These are phyloP conservation scores for Plemyria rubiginata DNA, from an alignment of 2,888 invertebrate species.

Conservation along the genomic window DNA sequence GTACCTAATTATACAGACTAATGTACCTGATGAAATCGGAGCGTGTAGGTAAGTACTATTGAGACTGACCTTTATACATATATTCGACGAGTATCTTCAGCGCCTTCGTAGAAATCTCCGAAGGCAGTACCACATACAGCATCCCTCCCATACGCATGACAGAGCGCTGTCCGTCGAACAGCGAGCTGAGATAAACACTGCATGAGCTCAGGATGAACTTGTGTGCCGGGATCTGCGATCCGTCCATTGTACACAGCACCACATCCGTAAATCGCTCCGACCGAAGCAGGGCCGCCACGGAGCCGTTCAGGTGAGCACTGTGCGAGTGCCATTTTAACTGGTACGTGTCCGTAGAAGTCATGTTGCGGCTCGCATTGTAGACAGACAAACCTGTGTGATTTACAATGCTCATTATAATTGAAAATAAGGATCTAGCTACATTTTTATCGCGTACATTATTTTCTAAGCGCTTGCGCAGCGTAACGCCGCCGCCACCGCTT, in stretches of 20 bases:
- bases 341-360: slow-evolving; percentile 90
- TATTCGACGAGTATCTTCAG: slow-evolving; percentile 93
- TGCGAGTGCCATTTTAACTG: slow-evolving; percentile 96
- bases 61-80: slow-evolving; percentile 89
- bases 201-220: slow-evolving; percentile 93
- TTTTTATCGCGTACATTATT: background rate
- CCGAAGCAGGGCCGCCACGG: slow-evolving; percentile 90
- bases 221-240: slow-evolving; percentile 93
- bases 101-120: slow-evolving; percentile 92
- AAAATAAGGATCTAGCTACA: background rate
- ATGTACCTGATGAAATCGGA: too few species aligned
- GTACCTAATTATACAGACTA: too few species aligned
- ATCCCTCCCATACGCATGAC: slow-evolving; percentile 80
- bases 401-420: slow-evolving; percentile 4
- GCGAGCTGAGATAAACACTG: slow-evolving; percentile 82
- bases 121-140: slow-evolving; percentile 90
- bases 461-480: slow-evolving; percentile 20
- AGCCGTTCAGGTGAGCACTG: slow-evolving; percentile 92
- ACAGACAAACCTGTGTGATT: slow-evolving; percentile 31
- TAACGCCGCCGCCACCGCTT: background rate
- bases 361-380: slow-evolving; percentile 50
- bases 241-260: slow-evolving; percentile 90
- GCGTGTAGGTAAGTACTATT: too few species aligned
- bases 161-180: slow-evolving; percentile 79
- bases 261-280: slow-evolving; percentile 94